Base-by-base conservation (phyloP, 2,113 vertebrate genomes). In the Callionymus lyra region DNA sequence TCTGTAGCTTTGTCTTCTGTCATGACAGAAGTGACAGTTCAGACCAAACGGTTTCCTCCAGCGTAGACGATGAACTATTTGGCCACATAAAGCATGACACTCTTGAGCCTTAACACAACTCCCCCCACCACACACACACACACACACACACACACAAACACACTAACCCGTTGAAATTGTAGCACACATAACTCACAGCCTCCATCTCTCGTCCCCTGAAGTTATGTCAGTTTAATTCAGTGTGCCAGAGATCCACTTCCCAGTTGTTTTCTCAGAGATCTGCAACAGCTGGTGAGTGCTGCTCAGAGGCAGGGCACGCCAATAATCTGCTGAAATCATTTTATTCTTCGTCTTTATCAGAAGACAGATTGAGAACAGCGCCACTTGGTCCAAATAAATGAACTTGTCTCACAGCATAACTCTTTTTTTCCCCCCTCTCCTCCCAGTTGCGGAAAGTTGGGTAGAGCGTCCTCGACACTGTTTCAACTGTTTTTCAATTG, bases 291-390 rank as follows among this genome's bases (percentile, higher is more conserved):
- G 76, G 69, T 68, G 44, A 76, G 49, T 45, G 52, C 45, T 5
- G 18, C 64, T 56, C 68, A 81, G 66, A 80, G 68, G 67, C 58
- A 52, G 55, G 56, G 46, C 58, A 61, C 47, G 54, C 62, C 64
- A 72, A 65, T 80, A 83, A 83, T 82, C 76, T 78, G 54, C 62
- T 68, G 47, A 72, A 77, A 81, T 77, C 69, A 59, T 32, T 77
- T 69, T 63, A 59, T 70, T 72, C 57, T 67, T 60, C 14, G 39
- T 34, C n/a, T 50, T 43, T 65, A 63, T 73, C 64, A 68, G 56
- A 40, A 70, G 65, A 76, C 73, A 72, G 60, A 76, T 70, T 77
- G 70, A 68, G 75, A 70, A 59, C 56, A 61, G 51, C 35, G 10
- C 61, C 60, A 63, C 69, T 72, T 63, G 50, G 59, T 70, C 72